Base-by-base conservation (phyloP, 2,797 vertebrate genomes). In the Coregonus sp. region DNA sequence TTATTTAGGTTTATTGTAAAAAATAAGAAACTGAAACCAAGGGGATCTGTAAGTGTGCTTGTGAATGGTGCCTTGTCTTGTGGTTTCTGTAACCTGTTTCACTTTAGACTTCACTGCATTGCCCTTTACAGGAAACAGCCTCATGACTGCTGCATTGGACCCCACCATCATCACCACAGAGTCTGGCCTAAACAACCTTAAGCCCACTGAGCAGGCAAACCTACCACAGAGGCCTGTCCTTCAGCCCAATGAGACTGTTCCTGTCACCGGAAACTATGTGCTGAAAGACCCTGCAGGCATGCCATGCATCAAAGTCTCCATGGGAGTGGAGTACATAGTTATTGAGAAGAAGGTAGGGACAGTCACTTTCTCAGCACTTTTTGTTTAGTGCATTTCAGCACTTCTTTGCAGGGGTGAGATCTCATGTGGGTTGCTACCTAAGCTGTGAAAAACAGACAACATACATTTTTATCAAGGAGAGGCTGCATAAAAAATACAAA, bases 261-360 rank as follows among this genome's bases (percentile, higher is more conserved):
- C 93, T 56, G 50, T 54, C 18, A 78, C 5, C 31, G 90, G 91
- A 37, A 86, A 56, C 50, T 94, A 92, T 80, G 54, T 0, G 1
- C 0, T 93, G 31, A 77, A 1, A 4, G 81, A 52, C 61, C 1
- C 0, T 0, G 1, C 0, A 1, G 89, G 89, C 0, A 82, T 25
- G 31, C 65, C 76, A 2, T 95, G 94, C 78, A 80, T 93, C 68
- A 91, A 82, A 86, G 85, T 81, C 15, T 77, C 63, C 3, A 73
- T 93, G 82, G 94, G 92, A 73, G 90, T 78, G 4, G 86, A 90
- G 81, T 94, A 79, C 81, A 80, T 92, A 0, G 51, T 94, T 74
- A 82, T 9, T 0, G 84, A 86, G 51, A 86, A 89, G 6, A 90
- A 93, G 89, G 93, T 94, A 54, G 20, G 71, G 47, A 9, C 51